Base-by-base conservation (phyloP, 2,888 invertebrate species). In the Thelaira solivaga region DNA sequence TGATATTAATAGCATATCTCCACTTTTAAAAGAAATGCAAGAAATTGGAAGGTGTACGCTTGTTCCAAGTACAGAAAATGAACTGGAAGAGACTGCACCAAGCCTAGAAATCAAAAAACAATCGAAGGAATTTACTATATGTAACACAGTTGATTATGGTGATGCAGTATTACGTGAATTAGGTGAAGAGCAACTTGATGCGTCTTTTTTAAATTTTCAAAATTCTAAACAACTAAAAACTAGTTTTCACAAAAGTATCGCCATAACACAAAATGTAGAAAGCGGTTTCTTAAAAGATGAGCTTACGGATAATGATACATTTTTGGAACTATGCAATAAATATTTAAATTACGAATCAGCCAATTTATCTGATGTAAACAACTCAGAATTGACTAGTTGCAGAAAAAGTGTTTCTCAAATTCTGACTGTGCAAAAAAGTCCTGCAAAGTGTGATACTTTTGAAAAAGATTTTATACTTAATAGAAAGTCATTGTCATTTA, bases 251-350 rank as follows among this genome's bases (percentile, higher is more conserved):
- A 55, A 29, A 13, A 45, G 65, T 62, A 76, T 65, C 2, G 49
- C 36, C 4, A 18, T 22, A 2, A n/a, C n/a, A n/a, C n/a, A n/a
- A n/a, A n/a, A n/a, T n/a, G 2, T n/a, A 2, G 2, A 29, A 26
- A 39, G 18, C 11, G 20, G 43, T 4, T 5, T 13, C 4, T 16
- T 41, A 7, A 20, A 43, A 16, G 49, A 67, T 16, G 20, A 31
- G 43, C 11, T 31, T 20, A 34, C 8, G 0, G 51, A 8, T 4
- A 64, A 68, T 31, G 72, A 80, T 36, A 59, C 55, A 29, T 80
- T 80, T 59, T 62, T 20, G 34, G 64, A 76, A 53, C 45, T 80
- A 53, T 80, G 75, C 34, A 64, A 68, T 13, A 76, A 76, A 68
- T 80, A 76, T 72, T 68, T 80, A 73, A 62, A 49, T 2, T 10